These are phyloP conservation scores for Melangyna quadrimaculata DNA, from an alignment of 2,888 invertebrate genomes.

Conservation along the genomic window DNA sequence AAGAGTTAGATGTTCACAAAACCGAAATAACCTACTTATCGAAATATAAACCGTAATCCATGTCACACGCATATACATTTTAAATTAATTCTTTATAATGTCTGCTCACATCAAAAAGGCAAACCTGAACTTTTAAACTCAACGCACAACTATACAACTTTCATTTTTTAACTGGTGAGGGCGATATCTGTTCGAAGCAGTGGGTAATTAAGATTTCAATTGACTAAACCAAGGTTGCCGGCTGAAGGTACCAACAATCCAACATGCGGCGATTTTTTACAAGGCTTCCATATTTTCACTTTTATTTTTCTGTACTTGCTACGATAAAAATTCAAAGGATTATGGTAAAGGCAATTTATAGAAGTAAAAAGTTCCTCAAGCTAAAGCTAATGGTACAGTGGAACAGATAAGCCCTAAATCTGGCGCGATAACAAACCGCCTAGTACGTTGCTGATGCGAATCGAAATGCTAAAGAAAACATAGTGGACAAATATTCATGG, in stretches of 20 bases:
- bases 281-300: too few relatives aligned
- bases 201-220: constrained; percentile 2
- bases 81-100: background rate
- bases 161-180: background rate
- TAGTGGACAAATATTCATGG: too few relatives aligned
- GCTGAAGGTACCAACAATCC: background rate
- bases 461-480: too few relatives aligned
- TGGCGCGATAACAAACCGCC: too few relatives aligned
- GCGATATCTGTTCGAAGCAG: background rate
- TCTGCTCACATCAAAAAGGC: background rate
- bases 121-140: background rate
- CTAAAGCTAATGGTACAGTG: background rate
- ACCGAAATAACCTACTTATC: background rate
- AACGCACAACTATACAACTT: background rate
- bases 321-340: too few relatives aligned
- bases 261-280: background rate
- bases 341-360: too few relatives aligned
- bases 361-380: too few relatives aligned
- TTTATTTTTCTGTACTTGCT: too few relatives aligned
- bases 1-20: background rate
- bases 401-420: background rate
- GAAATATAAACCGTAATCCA: background rate
- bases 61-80: background rate
- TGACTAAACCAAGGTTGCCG: background rate
- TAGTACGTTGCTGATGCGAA: too few relatives aligned